phyloP scores from a whole-genome alignment of 2,797 vertebrate species.

The Vipera latastei region DNA sequence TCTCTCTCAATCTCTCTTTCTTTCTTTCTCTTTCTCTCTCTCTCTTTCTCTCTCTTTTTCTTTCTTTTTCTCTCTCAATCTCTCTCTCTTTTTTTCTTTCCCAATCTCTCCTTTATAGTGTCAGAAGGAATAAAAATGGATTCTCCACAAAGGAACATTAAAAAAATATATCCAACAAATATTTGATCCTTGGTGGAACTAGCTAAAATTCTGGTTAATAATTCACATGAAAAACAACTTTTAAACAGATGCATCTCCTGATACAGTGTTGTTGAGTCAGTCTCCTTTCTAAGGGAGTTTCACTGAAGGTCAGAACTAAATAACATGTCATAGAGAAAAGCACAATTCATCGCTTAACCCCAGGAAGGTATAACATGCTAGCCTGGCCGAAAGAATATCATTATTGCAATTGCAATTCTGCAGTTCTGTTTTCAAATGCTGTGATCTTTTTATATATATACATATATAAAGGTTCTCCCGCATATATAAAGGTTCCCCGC shows the following conservation, averaged over 20 bases:
- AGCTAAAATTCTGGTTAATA: background rate
- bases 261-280: background rate
- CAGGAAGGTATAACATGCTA: background rate
- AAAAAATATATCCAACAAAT: background rate
- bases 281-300: too few species aligned
- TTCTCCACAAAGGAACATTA: background rate
- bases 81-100: too few species aligned
- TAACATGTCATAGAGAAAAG: background rate
- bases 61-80: too few species aligned
- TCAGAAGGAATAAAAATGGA: background rate
- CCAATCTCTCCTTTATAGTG: background rate
- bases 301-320: constrained; percentile 6
- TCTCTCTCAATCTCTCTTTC: too few species aligned
- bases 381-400: constrained; percentile 34
- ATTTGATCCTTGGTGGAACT: background rate
- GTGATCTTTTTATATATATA: background rate
- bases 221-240: background rate
- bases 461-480: too few species aligned
- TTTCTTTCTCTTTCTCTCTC: too few species aligned
- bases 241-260: background rate
- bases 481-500: too few species aligned
- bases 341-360: background rate
- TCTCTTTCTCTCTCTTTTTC: too few species aligned
- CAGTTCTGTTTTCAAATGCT: background rate
- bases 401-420: constrained; percentile 33